phyloP scores from a whole-genome alignment of 2,113 vertebrate species.

The Labrus mixtus region DNA sequence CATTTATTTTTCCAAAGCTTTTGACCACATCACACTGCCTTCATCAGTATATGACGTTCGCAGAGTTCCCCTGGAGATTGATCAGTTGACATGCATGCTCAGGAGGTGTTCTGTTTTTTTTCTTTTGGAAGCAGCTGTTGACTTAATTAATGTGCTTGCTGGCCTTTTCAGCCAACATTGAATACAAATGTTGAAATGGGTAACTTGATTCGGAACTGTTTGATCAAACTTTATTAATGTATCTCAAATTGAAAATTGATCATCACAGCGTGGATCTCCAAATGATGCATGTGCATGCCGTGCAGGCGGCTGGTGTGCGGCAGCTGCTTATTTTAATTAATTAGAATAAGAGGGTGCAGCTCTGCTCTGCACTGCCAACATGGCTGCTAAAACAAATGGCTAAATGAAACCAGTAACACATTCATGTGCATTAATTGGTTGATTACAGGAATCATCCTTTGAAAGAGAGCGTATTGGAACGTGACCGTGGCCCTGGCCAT shows the following conservation, averaged over 20 bases:
- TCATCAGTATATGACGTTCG: neutral
- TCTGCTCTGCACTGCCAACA: neutral
- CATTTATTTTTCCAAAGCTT: neutral
- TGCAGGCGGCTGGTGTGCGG: neutral
- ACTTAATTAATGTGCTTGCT: neutral
- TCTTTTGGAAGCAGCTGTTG: neutral
- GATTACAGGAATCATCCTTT: neutral
- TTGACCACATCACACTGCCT: neutral
- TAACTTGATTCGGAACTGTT: neutral
- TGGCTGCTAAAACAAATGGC: neutral
- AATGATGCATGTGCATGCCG: neutral
- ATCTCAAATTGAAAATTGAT: neutral
- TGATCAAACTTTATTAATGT: no score
- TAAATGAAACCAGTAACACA: slow-evolving; percentile 28
- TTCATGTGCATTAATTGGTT: neutral
- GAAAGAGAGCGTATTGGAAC: neutral
- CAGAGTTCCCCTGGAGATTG: neutral
- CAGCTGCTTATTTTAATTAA: neutral
- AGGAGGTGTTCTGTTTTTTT: no score
- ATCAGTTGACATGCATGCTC: no score
- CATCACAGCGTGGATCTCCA: neutral
- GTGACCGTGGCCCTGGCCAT: neutral
- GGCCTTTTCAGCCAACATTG: neutral
- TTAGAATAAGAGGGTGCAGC: neutral
- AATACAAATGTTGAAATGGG: neutral